A percentile compares a stretch with the other conserved stretches of the same genome.
Evolutionary conservation across 2,888 invertebrate species (phyloP).

Genomic region (Lamellibrachia satsuma): DNA sequence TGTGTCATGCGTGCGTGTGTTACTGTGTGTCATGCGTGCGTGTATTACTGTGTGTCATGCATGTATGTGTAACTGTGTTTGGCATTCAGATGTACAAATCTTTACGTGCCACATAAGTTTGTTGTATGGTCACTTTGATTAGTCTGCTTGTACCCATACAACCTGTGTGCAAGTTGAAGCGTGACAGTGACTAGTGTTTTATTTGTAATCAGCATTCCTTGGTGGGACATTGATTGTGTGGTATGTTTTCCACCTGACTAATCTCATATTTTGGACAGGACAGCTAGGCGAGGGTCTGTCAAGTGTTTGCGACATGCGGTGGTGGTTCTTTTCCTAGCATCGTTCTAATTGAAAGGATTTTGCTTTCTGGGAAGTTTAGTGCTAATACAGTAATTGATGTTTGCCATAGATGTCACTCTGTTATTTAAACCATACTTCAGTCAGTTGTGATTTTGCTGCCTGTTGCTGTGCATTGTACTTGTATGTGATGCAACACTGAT

Average conservation of each 20-base stretch:
- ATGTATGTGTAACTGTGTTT: constrained; percentile 21
- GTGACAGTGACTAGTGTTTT: neutral
- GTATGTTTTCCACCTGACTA: neutral
- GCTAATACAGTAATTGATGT: neutral
- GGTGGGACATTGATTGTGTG: neutral
- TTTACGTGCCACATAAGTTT: neutral
- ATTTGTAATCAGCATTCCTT: constrained; percentile 1
- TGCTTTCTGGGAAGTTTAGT: constrained; percentile 3
- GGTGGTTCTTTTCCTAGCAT: neutral
- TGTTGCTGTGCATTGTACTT: neutral
- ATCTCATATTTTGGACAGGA: neutral
- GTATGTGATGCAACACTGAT: neutral
- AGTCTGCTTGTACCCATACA: neutral
- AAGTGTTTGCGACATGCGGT: neutral
- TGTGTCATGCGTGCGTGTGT: constrained; percentile 23
- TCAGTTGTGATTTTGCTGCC: neutral
- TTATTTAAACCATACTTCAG: neutral
- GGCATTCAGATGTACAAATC: constrained; percentile 8
- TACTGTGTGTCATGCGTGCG: constrained; percentile 21
- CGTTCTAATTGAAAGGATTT: neutral
- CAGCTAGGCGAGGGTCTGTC: neutral
- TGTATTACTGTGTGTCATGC: constrained; percentile 18
- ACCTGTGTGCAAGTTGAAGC: neutral
- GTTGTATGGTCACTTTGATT: neutral
- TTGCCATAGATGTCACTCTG: constrained; percentile 10